Base-by-base conservation (phyloP, 2,113 vertebrate species). In the Dromiciops gliroides region DNA sequence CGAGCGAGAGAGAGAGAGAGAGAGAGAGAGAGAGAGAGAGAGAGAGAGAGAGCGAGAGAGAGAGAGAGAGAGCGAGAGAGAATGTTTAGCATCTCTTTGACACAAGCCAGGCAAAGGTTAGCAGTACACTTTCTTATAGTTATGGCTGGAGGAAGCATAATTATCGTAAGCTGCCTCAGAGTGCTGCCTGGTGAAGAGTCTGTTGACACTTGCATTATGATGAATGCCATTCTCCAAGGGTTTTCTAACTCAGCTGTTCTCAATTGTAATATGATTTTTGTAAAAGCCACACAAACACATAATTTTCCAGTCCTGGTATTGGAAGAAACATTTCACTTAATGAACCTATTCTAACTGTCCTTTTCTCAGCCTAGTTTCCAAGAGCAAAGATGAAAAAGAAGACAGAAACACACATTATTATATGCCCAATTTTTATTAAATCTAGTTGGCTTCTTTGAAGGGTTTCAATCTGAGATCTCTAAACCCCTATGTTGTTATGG, bases 111-210 rank as follows among this genome's bases (percentile, higher is more conserved):
- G 23, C 0, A 0, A 51, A 88, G 25, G 53, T 28, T 12, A 26
- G 26, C 0, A 0, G 12, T 3, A 47, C 0, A 0, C 51, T 47
- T 26, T 0, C 0, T n/a, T 14, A 9, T 5, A 2, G 2, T 10
- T 14, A 19, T 2, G 1, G 50, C 89, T 25, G 3, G 26, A 90
- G 48, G 48, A 91, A 50, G 37, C 0, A 0, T 47, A 23, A 90
- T 75, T 50, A 50, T 0, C 5, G 90, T 22, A 16, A 12, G 9
- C 0, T 0, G 31, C 24, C 47, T 8, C 0, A 0, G 28, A 22
- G 47, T 89, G 89, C 67, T 48, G 93, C 89, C 47, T n/a, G 2
- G 0, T 0, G 22, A 67, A 53, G 75, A n/a, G 48, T 48, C 2
- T 12, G 26, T 16, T 60, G 88, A 95, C 44, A 75, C 92, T 94